Evolutionary conservation across 2,888 invertebrate species (phyloP).

Genomic region (Diarsia mendica): DNA sequence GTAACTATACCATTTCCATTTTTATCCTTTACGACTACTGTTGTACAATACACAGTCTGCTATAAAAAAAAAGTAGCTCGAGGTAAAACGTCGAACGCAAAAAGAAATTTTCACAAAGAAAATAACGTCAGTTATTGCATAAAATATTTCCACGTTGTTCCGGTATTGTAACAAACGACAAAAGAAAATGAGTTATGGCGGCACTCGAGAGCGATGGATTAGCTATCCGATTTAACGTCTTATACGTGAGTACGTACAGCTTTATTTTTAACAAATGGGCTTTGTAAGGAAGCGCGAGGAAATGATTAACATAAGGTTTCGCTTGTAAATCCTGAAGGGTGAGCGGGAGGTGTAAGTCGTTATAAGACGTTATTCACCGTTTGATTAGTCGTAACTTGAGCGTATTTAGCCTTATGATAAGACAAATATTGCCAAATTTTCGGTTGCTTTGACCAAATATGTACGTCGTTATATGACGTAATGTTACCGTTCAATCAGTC

Average conservation of each 20-base stretch:
- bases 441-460: too few species aligned
- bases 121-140: slow-evolving; percentile 34
- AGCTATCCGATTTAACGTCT: slow-evolving; percentile 23
- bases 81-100: slow-evolving; percentile 28
- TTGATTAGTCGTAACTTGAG: too few species aligned
- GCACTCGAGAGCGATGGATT: slow-evolving; percentile 34
- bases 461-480: too few species aligned
- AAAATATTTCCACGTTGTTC: slow-evolving; percentile 39
- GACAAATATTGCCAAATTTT: too few species aligned
- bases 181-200: slow-evolving; percentile 48
- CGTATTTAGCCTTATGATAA: too few species aligned
- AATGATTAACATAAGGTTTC: not conserved
- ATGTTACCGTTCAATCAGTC: too few species aligned
- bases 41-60: not conserved
- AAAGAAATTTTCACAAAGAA: slow-evolving; percentile 44
- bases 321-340: not conserved
- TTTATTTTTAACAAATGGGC: not conserved
- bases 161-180: slow-evolving; percentile 30
- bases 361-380: too few species aligned
- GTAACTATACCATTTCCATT: not conserved
- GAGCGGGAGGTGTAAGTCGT: not conserved
- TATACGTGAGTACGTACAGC: not conserved
- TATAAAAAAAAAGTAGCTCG: slow-evolving; percentile 16
- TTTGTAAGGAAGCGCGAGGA: not conserved
- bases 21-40: not conserved